Evolutionary conservation across 2,797 vertebrate genomes (phyloP).

Genomic region (Lagodon rhomboides): DNA sequence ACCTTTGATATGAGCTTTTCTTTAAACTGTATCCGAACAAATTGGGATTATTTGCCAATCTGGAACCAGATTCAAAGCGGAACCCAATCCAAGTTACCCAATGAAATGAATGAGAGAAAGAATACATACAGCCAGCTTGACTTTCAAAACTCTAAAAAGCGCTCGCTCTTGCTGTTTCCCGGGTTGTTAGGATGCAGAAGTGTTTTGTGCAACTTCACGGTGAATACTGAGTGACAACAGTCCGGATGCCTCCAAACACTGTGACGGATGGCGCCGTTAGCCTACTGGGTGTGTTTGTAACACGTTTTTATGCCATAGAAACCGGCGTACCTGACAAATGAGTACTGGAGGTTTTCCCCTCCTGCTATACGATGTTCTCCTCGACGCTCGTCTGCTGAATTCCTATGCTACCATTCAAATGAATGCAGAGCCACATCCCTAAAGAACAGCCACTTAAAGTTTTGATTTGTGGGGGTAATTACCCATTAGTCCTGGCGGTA

Average conservation of each 20-base stretch:
- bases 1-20: neutral
- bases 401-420: neutral
- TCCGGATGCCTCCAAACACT: neutral
- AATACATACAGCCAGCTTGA: neutral
- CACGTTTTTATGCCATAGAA: conserved; percentile 3
- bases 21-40: neutral
- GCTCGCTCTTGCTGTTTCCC: neutral
- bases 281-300: neutral
- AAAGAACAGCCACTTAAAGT: neutral
- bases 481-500: neutral
- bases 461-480: conserved; percentile 21
- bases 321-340: neutral
- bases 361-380: neutral
- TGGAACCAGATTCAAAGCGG: neutral
- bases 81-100: neutral
- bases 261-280: neutral
- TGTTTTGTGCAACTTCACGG: neutral
- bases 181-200: neutral
- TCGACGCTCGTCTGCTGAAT: neutral
- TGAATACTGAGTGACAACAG: neutral
- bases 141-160: neutral
- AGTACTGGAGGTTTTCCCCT: neutral
- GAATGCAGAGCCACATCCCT: neutral
- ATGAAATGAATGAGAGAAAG: neutral
- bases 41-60: neutral